Evolutionary conservation across 2,888 invertebrate species (phyloP).

Genomic region (Epirrhoe alternata): DNA sequence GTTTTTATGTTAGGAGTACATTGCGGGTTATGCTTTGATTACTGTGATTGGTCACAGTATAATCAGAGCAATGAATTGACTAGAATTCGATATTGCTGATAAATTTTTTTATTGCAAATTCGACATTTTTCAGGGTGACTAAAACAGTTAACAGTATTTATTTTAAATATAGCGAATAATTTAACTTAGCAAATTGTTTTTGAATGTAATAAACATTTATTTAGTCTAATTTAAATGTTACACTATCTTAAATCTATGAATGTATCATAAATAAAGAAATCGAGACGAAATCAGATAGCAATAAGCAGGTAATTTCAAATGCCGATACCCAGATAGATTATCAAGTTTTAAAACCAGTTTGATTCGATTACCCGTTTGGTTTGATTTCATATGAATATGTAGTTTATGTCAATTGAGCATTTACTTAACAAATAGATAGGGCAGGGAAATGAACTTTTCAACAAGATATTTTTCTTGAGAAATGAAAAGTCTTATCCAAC

Average conservation of each 20-base stretch:
- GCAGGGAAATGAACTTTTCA: neutral
- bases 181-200: too few relatives aligned
- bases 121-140: too few relatives aligned
- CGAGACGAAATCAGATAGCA: slow-evolving; percentile 30
- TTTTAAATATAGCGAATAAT: too few relatives aligned
- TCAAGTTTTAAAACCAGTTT: slow-evolving; percentile 44
- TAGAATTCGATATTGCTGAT: neutral
- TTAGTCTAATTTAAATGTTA: neutral
- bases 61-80: neutral
- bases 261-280: slow-evolving; percentile 19
- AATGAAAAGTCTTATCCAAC: too few relatives aligned
- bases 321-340: slow-evolving; percentile 69
- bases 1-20: slow-evolving; percentile 17
- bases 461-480: too few relatives aligned
- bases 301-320: slow-evolving; percentile 60
- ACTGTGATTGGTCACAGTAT: neutral
- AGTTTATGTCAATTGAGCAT: slow-evolving; percentile 45
- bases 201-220: neutral
- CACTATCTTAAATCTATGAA: neutral
- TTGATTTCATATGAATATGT: slow-evolving; percentile 39
- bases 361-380: slow-evolving; percentile 45
- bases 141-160: too few relatives aligned
- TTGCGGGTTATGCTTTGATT: slow-evolving; percentile 16
- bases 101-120: neutral
- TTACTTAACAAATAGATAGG: slow-evolving; percentile 15